These are phyloP conservation scores for Sceloporus tristichus DNA, from an alignment of 2,113 vertebrate species.

Conservation along the genomic window DNA sequence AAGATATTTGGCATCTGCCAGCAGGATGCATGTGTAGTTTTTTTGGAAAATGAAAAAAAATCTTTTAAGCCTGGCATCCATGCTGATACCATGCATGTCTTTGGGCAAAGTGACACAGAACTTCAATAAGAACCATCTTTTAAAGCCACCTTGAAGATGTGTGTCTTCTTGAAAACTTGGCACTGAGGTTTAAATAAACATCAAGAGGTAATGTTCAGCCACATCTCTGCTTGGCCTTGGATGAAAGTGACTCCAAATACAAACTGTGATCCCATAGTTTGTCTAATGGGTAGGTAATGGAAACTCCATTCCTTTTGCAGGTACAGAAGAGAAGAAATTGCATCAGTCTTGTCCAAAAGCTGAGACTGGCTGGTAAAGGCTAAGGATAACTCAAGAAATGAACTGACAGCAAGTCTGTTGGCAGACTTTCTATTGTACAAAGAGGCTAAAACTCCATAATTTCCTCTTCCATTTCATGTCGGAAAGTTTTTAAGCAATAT, in stretches of 20 bases:
- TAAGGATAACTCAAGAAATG: too few species aligned
- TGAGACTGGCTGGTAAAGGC: too few species aligned
- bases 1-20: conserved; percentile 4
- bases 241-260: background rate
- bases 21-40: background rate
- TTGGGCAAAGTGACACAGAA: background rate
- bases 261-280: background rate
- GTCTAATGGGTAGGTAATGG: conserved; percentile 17
- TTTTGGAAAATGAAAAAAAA: background rate
- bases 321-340: background rate
- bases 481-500: too few species aligned
- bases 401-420: too few species aligned
- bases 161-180: background rate
- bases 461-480: too few species aligned
- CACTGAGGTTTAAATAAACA: background rate
- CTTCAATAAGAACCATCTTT: background rate
- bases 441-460: too few species aligned
- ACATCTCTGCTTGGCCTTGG: background rate
- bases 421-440: too few species aligned
- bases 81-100: background rate
- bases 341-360: too few species aligned
- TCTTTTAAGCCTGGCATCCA: background rate
- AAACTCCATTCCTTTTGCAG: background rate
- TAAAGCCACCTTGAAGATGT: background rate
- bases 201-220: background rate